These are phyloP conservation scores for Actenoides lindsayi DNA, from an alignment of 2,113 vertebrate species.

Conservation along the genomic window DNA sequence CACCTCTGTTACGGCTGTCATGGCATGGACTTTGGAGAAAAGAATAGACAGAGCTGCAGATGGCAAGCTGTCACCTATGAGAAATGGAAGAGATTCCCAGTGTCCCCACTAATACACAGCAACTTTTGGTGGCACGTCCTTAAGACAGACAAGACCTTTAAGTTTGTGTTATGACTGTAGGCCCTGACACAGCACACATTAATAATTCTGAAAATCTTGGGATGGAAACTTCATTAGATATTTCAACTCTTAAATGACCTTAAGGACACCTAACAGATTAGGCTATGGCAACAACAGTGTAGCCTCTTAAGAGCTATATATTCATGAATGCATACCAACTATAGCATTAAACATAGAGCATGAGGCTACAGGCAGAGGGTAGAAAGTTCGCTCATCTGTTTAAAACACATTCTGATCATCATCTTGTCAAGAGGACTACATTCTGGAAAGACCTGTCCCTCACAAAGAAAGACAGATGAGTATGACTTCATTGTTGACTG, in stretches of 20 bases:
- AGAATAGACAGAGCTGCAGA: not conserved
- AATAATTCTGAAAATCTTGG: not conserved
- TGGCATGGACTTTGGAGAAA: not conserved
- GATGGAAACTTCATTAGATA: not conserved
- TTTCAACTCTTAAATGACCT: not conserved
- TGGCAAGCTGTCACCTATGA: not conserved
- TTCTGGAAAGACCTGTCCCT: not conserved
- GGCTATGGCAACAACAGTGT: not conserved
- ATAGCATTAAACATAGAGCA: not conserved
- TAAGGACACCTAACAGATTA: not conserved
- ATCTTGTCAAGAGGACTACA: not conserved
- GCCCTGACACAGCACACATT: not conserved
- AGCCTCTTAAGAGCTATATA: not conserved
- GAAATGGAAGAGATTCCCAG: not conserved
- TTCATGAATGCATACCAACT: not conserved
- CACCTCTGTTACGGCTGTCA: not conserved
- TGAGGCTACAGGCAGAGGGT: not conserved
- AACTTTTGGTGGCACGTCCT: not conserved
- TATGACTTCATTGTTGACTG: not conserved
- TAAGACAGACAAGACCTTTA: not conserved
- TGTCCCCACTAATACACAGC: not conserved
- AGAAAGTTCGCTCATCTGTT: not conserved
- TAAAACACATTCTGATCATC: not conserved
- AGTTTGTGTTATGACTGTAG: fast-evolving
- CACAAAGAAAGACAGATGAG: not conserved